phyloP scores from a whole-genome alignment of 1,140 invertebrate species.

The Pseudomyrmex dendroicus region DNA sequence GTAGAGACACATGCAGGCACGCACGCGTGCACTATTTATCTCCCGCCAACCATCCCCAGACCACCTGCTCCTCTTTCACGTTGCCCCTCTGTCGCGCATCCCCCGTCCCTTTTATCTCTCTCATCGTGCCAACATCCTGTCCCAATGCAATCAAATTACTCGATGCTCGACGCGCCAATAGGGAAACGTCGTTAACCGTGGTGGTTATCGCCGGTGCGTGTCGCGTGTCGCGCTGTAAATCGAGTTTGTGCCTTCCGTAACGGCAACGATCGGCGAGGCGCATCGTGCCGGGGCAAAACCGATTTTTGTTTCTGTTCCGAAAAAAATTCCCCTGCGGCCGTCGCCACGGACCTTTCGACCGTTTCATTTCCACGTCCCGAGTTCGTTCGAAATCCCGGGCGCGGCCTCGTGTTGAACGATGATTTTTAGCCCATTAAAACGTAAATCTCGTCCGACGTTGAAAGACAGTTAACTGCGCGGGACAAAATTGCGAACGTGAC shows the following conservation, averaged over 20 bases:
- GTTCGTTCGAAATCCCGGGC: constrained; percentile 19
- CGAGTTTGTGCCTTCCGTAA: constrained; percentile 80
- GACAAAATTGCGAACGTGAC: neutral
- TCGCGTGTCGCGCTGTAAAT: constrained; percentile 82
- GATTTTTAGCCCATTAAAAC: constrained; percentile 33
- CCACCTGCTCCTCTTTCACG: constrained; percentile 18
- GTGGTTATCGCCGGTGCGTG: constrained; percentile 82
- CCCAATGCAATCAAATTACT: constrained; percentile 81
- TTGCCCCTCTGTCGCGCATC: neutral
- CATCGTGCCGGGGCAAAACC: constrained; percentile 60
- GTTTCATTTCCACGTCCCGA: constrained; percentile 56
- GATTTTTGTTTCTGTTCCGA: constrained; percentile 69
- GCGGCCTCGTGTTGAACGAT: constrained; percentile 17
- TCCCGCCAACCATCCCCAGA: constrained; percentile 10
- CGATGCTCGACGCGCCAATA: constrained; percentile 82
- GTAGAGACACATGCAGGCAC: neutral
- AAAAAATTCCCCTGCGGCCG: constrained; percentile 59
- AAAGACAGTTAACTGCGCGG: constrained; percentile 6
- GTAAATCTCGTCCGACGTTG: neutral
- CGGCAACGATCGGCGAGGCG: constrained; percentile 53
- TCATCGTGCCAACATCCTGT: constrained; percentile 65
- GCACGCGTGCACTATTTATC: constrained; percentile 38
- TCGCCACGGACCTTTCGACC: constrained; percentile 37
- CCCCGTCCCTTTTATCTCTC: constrained; percentile 38
- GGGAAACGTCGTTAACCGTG: constrained; percentile 83